Conservation (phyloP, 2,113 vertebrate species). For the Eolophus roseicapilla region DNA sequence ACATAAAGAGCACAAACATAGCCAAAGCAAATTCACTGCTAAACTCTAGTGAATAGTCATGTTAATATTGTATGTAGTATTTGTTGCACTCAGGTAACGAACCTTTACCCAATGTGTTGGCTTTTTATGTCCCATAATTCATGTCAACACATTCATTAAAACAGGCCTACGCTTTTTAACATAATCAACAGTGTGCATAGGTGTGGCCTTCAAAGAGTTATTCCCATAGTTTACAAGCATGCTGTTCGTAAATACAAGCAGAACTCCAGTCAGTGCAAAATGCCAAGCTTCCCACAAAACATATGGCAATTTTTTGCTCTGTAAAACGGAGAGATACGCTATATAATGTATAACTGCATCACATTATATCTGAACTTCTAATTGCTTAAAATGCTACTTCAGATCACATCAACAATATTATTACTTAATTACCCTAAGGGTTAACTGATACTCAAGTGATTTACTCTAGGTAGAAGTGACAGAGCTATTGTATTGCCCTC, state of each 20-base stretch:
- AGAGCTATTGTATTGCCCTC: background rate
- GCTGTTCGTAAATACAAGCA: constrained; percentile 11
- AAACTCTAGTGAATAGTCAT: background rate
- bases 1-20: background rate
- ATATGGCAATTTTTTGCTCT: background rate
- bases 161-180: background rate
- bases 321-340: constrained; percentile 38
- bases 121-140: constrained; percentile 48
- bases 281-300: constrained; percentile 13
- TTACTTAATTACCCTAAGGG: constrained; percentile 56
- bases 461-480: background rate
- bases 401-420: constrained; percentile 49
- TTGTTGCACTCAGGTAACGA: constrained; percentile 53
- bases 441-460: constrained; percentile 56
- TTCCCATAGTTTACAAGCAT: constrained; percentile 11
- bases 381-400: constrained; percentile 57
- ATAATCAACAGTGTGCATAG: constrained; percentile 9
- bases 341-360: constrained; percentile 52
- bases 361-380: constrained; percentile 58
- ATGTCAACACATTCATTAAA: constrained; percentile 46
- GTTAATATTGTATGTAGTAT: constrained; percentile 21
- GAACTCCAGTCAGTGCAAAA: constrained; percentile 1
- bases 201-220: constrained; percentile 42
- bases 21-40: constrained; percentile 25
- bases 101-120: constrained; percentile 27